Evolutionary conservation across 2,888 invertebrate species (phyloP).

Genomic region (Stramonita haemastoma): DNA sequence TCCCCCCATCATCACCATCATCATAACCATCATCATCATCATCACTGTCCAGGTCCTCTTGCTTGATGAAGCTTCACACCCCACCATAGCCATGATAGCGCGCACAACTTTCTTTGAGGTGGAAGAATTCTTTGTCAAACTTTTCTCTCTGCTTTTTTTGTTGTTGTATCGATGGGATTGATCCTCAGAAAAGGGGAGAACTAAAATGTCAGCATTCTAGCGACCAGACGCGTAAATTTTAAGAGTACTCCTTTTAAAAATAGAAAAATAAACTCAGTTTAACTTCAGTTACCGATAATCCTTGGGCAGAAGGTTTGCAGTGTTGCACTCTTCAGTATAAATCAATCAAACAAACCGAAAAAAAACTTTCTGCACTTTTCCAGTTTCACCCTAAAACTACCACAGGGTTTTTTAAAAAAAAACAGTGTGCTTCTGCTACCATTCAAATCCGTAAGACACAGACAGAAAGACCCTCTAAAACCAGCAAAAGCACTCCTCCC

Average conservation of each 20-base stretch:
- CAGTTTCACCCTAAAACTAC: neutral
- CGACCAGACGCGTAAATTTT: neutral
- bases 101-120: neutral
- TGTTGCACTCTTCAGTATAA: too few relatives aligned
- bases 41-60: neutral
- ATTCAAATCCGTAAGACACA: neutral
- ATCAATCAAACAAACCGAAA: too few relatives aligned
- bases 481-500: neutral
- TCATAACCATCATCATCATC: neutral
- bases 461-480: neutral
- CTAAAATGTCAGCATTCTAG: neutral
- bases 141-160: neutral
- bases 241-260: neutral
- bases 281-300: too few relatives aligned
- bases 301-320: too few relatives aligned
- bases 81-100: neutral
- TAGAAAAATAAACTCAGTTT: neutral
- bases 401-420: neutral
- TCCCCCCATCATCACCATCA: slow-evolving; percentile 19
- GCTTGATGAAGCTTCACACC: neutral
- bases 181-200: neutral
- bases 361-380: neutral
- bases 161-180: neutral
- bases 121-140: neutral
- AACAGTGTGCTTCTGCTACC: neutral